Evolutionary conservation across 2,797 vertebrate species (phyloP).

Genomic region (Chromis chromis): DNA sequence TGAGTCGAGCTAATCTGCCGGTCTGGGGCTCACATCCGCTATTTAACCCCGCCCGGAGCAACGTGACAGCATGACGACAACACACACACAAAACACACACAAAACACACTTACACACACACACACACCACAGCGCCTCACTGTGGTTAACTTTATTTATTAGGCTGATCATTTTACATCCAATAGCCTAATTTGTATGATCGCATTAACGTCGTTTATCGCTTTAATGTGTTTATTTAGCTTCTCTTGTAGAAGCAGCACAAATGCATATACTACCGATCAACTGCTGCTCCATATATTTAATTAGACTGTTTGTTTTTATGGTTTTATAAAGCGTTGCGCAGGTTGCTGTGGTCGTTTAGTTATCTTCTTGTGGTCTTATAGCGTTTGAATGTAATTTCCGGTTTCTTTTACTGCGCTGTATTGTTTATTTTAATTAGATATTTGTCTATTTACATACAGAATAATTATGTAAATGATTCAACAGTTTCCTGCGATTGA

Average conservation of each 20-base stretch:
- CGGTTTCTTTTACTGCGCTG: background rate
- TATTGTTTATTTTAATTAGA: background rate
- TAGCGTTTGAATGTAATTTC: background rate
- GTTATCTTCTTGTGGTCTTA: too few species aligned
- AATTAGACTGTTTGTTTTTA: background rate
- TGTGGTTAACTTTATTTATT: slow-evolving; percentile 15
- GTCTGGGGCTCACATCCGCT: slow-evolving; percentile 58
- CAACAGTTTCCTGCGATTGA: too few species aligned
- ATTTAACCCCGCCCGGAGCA: slow-evolving; percentile 74
- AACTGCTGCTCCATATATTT: background rate
- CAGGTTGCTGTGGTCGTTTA: background rate
- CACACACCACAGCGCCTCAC: slow-evolving; percentile 7
- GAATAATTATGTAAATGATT: background rate
- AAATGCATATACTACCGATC: background rate
- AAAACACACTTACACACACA: background rate
- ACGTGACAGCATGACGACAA: slow-evolving; percentile 74
- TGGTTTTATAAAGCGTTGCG: background rate
- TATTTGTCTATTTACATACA: background rate
- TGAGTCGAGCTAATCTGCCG: slow-evolving; percentile 61
- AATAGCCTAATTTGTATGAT: too few species aligned
- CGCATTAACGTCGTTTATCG: too few species aligned
- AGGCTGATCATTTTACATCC: background rate
- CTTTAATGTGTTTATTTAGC: background rate
- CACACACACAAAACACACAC: background rate
- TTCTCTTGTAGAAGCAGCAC: background rate